Percentiles rank a stretch among this genome's conserved stretches.
These are phyloP conservation scores for Heptranchias perlo DNA, from an alignment of 2,113 vertebrate genomes.

Conservation along the genomic window DNA sequence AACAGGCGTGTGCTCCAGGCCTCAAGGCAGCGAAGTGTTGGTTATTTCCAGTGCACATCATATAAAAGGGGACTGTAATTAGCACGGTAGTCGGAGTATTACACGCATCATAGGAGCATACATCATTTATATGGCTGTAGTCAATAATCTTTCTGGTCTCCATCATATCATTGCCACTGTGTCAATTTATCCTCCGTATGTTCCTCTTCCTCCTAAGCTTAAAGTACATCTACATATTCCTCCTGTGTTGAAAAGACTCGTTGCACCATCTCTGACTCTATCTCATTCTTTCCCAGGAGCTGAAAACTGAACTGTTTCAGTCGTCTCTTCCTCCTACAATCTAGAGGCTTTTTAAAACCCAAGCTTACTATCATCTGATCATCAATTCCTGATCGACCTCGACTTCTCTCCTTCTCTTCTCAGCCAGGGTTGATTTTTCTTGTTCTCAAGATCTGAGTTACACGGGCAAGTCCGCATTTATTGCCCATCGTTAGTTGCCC, in stretches of 20 bases:
- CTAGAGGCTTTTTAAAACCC: neutral
- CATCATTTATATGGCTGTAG: neutral
- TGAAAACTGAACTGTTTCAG: neutral
- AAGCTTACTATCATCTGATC: neutral
- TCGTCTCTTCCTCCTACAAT: neutral
- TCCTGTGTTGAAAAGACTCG: neutral
- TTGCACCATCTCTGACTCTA: neutral
- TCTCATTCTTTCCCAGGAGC: too few relatives aligned
- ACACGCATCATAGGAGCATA: neutral
- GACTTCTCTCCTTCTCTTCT: neutral
- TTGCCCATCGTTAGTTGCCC: neutral
- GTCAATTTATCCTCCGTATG: neutral
- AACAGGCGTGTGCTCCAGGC: neutral
- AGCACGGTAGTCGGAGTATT: neutral
- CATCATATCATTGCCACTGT: neutral
- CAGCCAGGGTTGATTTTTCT: neutral
- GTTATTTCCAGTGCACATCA: neutral
- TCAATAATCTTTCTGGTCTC: neutral
- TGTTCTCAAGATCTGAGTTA: neutral
- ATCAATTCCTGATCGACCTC: neutral
- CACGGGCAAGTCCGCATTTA: neutral
- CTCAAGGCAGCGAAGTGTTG: neutral
- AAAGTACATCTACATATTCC: neutral
- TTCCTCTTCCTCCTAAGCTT: neutral
- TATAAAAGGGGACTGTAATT: neutral